Evolutionary conservation across 2,797 vertebrate species (phyloP).

Genomic region (Anguilla megastoma): DNA sequence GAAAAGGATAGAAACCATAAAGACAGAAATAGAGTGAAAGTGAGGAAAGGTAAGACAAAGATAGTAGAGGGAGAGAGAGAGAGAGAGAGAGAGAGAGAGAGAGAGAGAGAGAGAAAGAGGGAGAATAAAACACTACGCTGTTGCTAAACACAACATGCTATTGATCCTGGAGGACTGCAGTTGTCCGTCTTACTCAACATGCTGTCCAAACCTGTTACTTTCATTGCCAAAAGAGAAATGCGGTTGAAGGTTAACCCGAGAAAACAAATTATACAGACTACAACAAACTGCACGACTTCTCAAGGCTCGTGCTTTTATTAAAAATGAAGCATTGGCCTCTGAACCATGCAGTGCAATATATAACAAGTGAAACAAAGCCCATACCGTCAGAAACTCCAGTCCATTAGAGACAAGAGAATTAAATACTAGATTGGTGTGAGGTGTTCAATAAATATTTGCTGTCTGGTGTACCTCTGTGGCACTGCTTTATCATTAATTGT

Average conservation of each 20-base stretch:
- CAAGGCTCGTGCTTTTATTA: slow-evolving; percentile 14
- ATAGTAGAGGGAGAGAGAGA: neutral
- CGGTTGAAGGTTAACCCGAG: slow-evolving; percentile 14
- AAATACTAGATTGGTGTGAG: neutral
- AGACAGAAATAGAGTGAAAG: neutral
- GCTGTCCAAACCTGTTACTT: slow-evolving; percentile 38
- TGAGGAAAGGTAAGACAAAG: neutral
- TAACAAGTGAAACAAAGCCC: slow-evolving; percentile 30
- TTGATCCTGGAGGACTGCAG: slow-evolving; percentile 35
- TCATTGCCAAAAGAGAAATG: slow-evolving; percentile 36
- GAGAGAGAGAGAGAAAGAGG: neutral
- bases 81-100: neutral
- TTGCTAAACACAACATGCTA: slow-evolving; percentile 36
- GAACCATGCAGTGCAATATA: neutral
- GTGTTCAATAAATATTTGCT: neutral
- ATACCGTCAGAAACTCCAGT: slow-evolving; percentile 13
- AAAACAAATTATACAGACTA: slow-evolving; percentile 35
- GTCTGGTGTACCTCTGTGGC: slow-evolving; percentile 12
- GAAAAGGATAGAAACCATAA: neutral
- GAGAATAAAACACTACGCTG: neutral
- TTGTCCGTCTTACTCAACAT: slow-evolving; percentile 41
- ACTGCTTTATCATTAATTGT: slow-evolving; percentile 20
- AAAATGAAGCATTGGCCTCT: slow-evolving; percentile 22
- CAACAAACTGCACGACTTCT: slow-evolving; percentile 17
- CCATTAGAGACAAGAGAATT: slow-evolving; percentile 28